A percentile compares a stretch with the other conserved stretches of the same genome.
Evolutionary conservation across 2,113 vertebrate genomes (phyloP).

Genomic region (Brachionichthys hirsutus): DNA sequence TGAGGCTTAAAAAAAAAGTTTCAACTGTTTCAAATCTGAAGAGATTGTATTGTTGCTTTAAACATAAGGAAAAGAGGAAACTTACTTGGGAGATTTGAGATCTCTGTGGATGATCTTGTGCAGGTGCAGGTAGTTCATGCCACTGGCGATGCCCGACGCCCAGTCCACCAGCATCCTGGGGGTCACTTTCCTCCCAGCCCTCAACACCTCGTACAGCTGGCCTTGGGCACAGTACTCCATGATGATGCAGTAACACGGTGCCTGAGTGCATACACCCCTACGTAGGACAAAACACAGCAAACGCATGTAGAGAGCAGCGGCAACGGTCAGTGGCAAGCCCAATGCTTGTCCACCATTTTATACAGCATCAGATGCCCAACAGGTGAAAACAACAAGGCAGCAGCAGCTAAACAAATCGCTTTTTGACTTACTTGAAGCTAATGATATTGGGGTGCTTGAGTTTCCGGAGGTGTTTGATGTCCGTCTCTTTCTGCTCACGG

Average conservation of each 20-base stretch:
- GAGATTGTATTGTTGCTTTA: not conserved
- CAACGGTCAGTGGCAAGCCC: not conserved
- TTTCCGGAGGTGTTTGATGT: slow-evolving; percentile 96
- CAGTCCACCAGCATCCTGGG: slow-evolving; percentile 94
- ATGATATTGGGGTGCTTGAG: slow-evolving; percentile 99
- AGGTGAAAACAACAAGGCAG: not conserved
- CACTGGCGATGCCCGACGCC: slow-evolving; percentile 95
- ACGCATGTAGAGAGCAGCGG: not conserved
- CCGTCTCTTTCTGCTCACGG: slow-evolving; percentile 96
- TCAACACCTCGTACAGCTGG: slow-evolving; percentile 94
- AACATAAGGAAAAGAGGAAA: slow-evolving; percentile 4
- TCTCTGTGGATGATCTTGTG: slow-evolving; percentile 99
- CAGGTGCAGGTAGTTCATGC: slow-evolving; percentile 98
- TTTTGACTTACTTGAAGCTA: slow-evolving; percentile 89
- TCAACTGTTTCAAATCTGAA: not conserved
- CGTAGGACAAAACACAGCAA: slow-evolving; percentile 25
- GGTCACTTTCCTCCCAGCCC: slow-evolving; percentile 90
- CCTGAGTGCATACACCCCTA: slow-evolving; percentile 97
- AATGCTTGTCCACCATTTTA: not conserved
- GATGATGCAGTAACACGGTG: slow-evolving; percentile 97
- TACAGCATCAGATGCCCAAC: not conserved
- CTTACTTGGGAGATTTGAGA: slow-evolving; percentile 98
- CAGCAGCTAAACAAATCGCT: too few relatives aligned
- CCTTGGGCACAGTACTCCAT: slow-evolving; percentile 99
- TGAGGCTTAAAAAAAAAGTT: not conserved